A percentile compares a stretch with the other conserved stretches of the same genome.
Conservation (phyloP, 2,888 invertebrate species). For the Drosophila conformis region DNA sequence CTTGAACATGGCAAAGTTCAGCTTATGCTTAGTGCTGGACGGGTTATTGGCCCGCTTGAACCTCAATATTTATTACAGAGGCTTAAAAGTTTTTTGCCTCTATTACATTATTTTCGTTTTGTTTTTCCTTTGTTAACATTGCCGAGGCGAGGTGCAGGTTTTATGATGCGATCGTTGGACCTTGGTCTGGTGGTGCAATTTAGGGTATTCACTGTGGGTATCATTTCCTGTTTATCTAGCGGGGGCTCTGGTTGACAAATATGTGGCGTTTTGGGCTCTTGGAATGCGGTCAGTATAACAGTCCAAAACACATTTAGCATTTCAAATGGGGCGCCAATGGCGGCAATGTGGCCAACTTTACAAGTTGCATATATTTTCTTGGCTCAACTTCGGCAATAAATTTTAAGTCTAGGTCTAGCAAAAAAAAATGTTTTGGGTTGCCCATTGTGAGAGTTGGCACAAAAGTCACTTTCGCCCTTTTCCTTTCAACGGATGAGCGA, state of each 20-base stretch:
- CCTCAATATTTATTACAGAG: conserved; percentile 69
- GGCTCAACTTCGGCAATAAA: conserved; percentile 73
- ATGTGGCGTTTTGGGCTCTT: conserved; percentile 61
- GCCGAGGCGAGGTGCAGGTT: conserved; percentile 51
- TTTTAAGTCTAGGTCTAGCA: conserved; percentile 62
- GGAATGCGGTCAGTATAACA: conserved; percentile 78
- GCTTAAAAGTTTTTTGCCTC: conserved; percentile 56
- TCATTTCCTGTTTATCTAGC: conserved; percentile 71
- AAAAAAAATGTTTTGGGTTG: conserved; percentile 34
- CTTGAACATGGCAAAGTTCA: conserved; percentile 62
- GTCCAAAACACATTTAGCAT: conserved; percentile 69
- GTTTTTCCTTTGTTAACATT: conserved; percentile 24
- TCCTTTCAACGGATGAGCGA: conserved; percentile 15
- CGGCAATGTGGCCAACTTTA: conserved; percentile 59
- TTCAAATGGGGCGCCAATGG: conserved; percentile 50
- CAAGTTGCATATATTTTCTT: conserved; percentile 57
- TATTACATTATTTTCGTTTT: conserved; percentile 5
- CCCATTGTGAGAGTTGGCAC: conserved; percentile 19
- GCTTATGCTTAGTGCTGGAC: conserved; percentile 59
- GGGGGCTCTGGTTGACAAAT: conserved; percentile 67
- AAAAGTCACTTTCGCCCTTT: conserved; percentile 24
- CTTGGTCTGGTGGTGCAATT: conserved; percentile 28
- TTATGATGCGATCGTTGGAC: conserved; percentile 72
- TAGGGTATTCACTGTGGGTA: conserved; percentile 38
- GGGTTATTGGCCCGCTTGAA: conserved; percentile 47